phyloP scores from a whole-genome alignment of 2,797 vertebrate species.

The Mus spretus region DNA sequence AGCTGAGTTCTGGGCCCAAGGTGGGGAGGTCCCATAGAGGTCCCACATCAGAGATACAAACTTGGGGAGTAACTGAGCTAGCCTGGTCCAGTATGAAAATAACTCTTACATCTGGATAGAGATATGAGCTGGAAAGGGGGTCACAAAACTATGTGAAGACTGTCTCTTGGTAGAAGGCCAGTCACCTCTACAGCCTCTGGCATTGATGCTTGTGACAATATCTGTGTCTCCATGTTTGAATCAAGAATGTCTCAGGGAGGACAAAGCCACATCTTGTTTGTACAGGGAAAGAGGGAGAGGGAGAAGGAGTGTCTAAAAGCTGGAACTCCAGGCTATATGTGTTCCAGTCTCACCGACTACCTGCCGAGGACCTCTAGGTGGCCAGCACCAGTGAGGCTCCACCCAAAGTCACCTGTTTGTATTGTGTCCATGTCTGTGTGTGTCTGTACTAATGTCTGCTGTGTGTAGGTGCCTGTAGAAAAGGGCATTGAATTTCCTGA shows the following conservation, averaged over 20 bases:
- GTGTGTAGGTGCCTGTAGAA: neutral
- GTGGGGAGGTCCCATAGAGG: neutral
- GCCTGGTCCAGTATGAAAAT: neutral
- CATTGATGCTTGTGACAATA: neutral
- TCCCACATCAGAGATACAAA: neutral
- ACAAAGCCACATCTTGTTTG: neutral
- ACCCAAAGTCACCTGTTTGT: too few species aligned
- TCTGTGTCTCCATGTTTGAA: neutral
- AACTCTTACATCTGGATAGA: neutral
- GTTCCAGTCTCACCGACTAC: neutral
- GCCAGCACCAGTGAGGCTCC: neutral
- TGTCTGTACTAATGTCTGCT: neutral
- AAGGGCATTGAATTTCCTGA: neutral
- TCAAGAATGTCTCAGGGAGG: neutral
- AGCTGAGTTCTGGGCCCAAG: neutral
- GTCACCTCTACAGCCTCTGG: neutral
- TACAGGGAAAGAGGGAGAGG: neutral
- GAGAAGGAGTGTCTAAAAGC: neutral
- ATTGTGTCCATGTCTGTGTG: neutral
- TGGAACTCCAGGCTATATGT: neutral
- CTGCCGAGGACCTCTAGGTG: neutral
- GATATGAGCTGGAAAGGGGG: neutral
- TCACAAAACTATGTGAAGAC: neutral
- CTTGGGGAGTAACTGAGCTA: neutral
- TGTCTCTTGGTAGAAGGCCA: neutral